Conservation (phyloP, 2,797 vertebrate genomes). For the Rousettus madagascariensis region DNA sequence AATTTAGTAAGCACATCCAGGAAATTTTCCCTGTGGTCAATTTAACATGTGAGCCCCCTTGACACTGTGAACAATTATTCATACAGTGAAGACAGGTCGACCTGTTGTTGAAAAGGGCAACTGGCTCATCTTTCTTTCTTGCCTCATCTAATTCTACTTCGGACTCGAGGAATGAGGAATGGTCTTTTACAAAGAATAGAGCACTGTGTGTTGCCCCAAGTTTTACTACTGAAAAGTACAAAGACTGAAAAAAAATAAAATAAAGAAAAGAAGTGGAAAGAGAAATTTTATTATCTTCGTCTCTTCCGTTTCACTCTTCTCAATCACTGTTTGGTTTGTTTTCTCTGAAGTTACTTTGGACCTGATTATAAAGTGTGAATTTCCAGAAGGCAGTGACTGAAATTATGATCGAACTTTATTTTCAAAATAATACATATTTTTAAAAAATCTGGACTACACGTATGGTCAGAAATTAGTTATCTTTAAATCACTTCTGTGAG, state of each 20-base stretch:
- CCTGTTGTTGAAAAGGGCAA: constrained; percentile 50
- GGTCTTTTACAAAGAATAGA: constrained; percentile 1
- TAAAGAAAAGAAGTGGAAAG: not conserved
- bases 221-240: not conserved
- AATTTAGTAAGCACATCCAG: not conserved
- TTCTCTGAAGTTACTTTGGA: not conserved
- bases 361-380: not conserved
- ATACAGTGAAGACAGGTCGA: not conserved
- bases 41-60: not conserved
- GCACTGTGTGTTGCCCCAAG: not conserved
- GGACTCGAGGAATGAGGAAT: constrained; percentile 23
- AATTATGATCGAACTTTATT: not conserved
- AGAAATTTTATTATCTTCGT: not conserved
- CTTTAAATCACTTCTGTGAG: not conserved
- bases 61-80: constrained; percentile 19
- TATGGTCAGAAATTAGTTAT: not conserved
- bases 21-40: not conserved
- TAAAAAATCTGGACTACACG: too few species aligned
- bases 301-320: not conserved
- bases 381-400: not conserved
- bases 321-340: not conserved
- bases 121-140: constrained; percentile 60
- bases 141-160: not conserved
- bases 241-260: not conserved
- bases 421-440: not conserved